These are phyloP conservation scores for Eubasilissa regina DNA, from an alignment of 1,140 invertebrate genomes.

Conservation along the genomic window DNA sequence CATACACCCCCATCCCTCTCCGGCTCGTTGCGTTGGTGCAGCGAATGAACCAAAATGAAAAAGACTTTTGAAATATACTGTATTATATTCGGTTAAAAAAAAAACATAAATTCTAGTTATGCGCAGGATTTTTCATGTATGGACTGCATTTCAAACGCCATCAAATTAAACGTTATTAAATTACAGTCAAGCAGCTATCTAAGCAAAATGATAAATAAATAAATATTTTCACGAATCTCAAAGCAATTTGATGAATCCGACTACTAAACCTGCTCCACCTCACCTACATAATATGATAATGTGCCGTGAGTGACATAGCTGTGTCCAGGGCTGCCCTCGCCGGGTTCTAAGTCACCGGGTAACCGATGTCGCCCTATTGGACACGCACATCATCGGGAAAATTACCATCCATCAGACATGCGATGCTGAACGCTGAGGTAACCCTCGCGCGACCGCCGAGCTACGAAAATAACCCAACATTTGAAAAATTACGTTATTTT, in stretches of 20 bases:
- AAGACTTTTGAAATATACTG: no score
- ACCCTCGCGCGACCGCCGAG: not conserved
- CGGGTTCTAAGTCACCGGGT: slow-evolving; percentile 37
- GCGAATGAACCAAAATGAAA: no score
- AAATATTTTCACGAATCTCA: not conserved
- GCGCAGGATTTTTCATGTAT: no score
- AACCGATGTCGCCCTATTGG: not conserved
- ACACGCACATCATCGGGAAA: slow-evolving; percentile 3
- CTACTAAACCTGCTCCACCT: not conserved
- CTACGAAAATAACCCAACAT: not conserved
- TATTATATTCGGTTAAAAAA: no score
- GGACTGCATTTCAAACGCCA: no score
- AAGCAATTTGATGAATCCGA: not conserved
- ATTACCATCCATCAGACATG: slow-evolving; percentile 36
- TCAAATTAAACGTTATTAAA: no score
- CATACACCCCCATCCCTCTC: no score
- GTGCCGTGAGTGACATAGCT: not conserved
- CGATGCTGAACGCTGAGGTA: not conserved
- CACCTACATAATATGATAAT: not conserved
- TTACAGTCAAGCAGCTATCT: no score
- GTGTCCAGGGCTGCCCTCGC: not conserved
- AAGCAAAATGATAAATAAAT: no score
- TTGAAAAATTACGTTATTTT: no score
- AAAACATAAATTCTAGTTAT: no score
- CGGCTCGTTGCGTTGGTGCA: no score